A percentile compares a stretch with the other conserved stretches of the same genome.
These are phyloP conservation scores for Calameuta idolon DNA, from an alignment of 2,888 invertebrate genomes.

Conservation along the genomic window DNA sequence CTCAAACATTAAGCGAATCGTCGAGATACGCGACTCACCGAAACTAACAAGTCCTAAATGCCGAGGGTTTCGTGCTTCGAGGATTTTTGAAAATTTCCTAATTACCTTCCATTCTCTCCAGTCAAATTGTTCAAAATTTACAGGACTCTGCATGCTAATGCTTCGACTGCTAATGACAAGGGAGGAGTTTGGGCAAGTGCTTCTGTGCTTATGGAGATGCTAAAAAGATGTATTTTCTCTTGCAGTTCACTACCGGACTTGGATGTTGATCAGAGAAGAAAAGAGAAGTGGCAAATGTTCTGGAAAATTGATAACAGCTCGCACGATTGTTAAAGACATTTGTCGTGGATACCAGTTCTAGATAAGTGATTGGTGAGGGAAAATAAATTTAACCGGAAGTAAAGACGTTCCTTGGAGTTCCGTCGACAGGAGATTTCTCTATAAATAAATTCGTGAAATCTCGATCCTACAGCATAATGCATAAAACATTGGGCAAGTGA, in stretches of 20 bases:
- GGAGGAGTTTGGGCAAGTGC: too few relatives aligned
- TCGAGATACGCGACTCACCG: constrained; percentile 32
- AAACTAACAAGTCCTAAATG: constrained; percentile 48
- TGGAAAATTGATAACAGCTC: too few relatives aligned
- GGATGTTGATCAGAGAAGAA: too few relatives aligned
- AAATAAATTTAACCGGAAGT: not conserved
- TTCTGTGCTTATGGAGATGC: too few relatives aligned
- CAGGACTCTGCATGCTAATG: not conserved
- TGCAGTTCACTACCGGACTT: too few relatives aligned
- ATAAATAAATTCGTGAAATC: constrained; percentile 25
- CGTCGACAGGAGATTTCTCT: constrained; percentile 13
- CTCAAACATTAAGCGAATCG: too few relatives aligned
- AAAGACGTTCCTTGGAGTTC: constrained; percentile 10
- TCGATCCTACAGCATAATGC: constrained; percentile 20
- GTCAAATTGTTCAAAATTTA: constrained; percentile 36
- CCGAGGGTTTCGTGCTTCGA: constrained; percentile 36
- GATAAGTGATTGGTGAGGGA: too few relatives aligned
- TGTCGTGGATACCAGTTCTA: too few relatives aligned
- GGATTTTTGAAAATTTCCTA: constrained; percentile 47
- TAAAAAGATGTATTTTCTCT: too few relatives aligned
- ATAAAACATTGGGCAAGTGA: constrained; percentile 26
- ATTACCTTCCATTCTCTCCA: constrained; percentile 47
- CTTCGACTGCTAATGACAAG: too few relatives aligned
- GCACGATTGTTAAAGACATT: too few relatives aligned
- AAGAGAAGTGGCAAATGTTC: too few relatives aligned